Percentiles rank a stretch among this genome's conserved stretches.
phyloP scores from a whole-genome alignment of 2,888 invertebrate species.

The Branchellion lobata region DNA sequence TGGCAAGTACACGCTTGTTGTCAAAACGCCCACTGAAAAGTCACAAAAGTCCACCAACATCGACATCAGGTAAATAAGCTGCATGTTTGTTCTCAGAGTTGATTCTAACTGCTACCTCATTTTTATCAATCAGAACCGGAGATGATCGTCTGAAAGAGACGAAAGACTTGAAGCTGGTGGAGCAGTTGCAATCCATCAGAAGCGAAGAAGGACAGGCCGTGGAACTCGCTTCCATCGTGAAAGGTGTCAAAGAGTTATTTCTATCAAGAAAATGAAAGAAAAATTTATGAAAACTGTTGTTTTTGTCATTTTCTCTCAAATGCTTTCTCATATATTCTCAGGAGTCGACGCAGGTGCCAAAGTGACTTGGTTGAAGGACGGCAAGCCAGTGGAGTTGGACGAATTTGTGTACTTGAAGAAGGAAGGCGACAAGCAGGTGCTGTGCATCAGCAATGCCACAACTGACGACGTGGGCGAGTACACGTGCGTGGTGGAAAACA shows the following conservation, averaged over 20 bases:
- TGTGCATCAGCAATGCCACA: slow-evolving; percentile 34
- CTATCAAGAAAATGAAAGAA: not conserved
- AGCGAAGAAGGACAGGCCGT: not conserved
- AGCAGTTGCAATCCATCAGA: not conserved
- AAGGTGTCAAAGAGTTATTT: not conserved
- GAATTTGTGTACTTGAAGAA: slow-evolving; percentile 56
- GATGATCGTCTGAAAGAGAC: not conserved
- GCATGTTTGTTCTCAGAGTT: too few species aligned
- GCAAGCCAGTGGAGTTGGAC: slow-evolving; percentile 34
- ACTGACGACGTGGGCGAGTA: slow-evolving; percentile 50
- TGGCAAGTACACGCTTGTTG: not conserved
- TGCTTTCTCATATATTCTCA: too few species aligned
- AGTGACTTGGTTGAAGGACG: slow-evolving; percentile 48
- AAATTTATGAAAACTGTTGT: not conserved
- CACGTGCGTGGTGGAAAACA: slow-evolving; percentile 11
- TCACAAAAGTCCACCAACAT: slow-evolving; percentile 2
- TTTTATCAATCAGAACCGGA: not conserved
- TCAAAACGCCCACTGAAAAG: slow-evolving; percentile 10
- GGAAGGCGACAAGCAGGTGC: slow-evolving; percentile 52
- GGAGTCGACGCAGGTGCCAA: slow-evolving; percentile 32
- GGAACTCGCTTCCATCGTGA: not conserved
- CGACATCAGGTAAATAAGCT: not conserved
- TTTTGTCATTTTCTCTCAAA: too few species aligned
- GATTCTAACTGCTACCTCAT: not conserved
- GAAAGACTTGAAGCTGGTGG: not conserved